Evolutionary conservation across 2,113 vertebrate species (phyloP).

Genomic region (Pelobates fuscus): DNA sequence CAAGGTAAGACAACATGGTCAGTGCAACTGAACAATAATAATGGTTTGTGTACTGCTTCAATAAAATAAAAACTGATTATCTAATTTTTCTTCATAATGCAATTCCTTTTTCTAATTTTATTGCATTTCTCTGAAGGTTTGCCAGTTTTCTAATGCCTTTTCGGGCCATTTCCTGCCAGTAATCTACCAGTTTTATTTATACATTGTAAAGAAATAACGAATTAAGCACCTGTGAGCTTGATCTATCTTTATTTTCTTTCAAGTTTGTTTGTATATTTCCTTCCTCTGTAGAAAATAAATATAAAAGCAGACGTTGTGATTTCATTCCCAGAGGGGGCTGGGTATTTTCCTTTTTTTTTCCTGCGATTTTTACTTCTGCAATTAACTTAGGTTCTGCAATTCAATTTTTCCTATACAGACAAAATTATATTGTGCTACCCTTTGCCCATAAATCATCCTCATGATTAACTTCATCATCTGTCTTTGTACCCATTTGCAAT

Average conservation of each 20-base stretch:
- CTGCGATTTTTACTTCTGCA: conserved; percentile 28
- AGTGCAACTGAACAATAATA: too few species aligned
- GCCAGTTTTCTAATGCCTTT: too few species aligned
- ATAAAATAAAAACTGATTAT: not conserved
- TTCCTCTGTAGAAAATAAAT: conserved; percentile 2
- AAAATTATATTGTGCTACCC: conserved; percentile 25
- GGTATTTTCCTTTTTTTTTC: not conserved
- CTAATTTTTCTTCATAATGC: not conserved
- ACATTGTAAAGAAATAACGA: not conserved
- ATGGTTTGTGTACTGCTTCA: not conserved
- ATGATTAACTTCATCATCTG: conserved; percentile 28
- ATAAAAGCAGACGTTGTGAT: not conserved
- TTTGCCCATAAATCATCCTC: conserved; percentile 17
- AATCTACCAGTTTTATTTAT: too few species aligned
- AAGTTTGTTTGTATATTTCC: not conserved
- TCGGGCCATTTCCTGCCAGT: too few species aligned
- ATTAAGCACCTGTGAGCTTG: not conserved
- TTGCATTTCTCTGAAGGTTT: too few species aligned
- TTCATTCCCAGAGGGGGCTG: not conserved
- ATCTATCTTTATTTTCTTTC: not conserved
- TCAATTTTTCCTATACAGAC: conserved; percentile 17
- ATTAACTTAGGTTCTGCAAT: conserved; percentile 32
- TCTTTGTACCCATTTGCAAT: conserved; percentile 35
- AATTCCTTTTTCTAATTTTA: not conserved
- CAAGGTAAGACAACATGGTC: too few species aligned